A percentile compares a stretch with the other conserved stretches of the same genome.
Evolutionary conservation across 2,888 invertebrate genomes (phyloP).

Genomic region (Bugulina stolonifera): DNA sequence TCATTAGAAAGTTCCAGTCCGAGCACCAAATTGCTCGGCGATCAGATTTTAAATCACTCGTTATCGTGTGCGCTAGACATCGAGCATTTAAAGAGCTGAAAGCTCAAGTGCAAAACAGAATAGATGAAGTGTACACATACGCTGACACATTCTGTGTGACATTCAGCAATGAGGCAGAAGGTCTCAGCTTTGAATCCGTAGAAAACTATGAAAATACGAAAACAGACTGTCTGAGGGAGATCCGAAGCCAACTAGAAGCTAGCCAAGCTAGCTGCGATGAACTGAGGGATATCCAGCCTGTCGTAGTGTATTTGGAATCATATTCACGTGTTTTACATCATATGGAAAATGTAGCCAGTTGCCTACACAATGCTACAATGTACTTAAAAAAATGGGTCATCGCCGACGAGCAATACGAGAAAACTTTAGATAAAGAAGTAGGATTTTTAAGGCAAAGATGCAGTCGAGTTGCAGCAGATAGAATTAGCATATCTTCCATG

Average conservation of each 20-base stretch:
- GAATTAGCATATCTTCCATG: neutral
- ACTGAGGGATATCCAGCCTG: conserved; percentile 6
- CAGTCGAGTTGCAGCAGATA: neutral
- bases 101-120: conserved; percentile 1
- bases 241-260: neutral
- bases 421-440: conserved; percentile 23
- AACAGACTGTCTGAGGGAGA: conserved; percentile 18
- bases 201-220: conserved; percentile 12
- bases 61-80: neutral
- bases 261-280: conserved; percentile 15
- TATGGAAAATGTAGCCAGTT: conserved; percentile 12
- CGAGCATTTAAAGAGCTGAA: conserved; percentile 9
- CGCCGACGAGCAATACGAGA: conserved; percentile 21
- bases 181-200: conserved; percentile 13
- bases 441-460: conserved; percentile 11
- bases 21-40: conserved; percentile 8
- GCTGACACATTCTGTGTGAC: conserved; percentile 23
- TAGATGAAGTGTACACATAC: conserved; percentile 16
- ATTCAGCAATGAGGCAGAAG: conserved; percentile 21
- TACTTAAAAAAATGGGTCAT: conserved; percentile 19
- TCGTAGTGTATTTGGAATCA: conserved; percentile 6
- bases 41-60: conserved; percentile 1
- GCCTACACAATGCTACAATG: neutral
- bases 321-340: conserved; percentile 23
- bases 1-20: neutral